These are phyloP conservation scores for Drosophila kanekoi DNA, from an alignment of 2,888 invertebrate species.

Conservation along the genomic window DNA sequence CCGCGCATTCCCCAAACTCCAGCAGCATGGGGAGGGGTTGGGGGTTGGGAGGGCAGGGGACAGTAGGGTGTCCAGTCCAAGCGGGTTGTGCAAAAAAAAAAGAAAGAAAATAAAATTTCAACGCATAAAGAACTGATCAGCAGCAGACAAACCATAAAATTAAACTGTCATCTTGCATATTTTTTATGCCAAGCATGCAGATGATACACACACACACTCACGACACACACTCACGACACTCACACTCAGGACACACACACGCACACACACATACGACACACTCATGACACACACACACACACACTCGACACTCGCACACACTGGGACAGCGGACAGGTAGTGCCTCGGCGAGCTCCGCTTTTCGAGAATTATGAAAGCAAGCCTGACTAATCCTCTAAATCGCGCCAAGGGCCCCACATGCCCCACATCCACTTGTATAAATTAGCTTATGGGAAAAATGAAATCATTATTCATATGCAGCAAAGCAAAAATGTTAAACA, in stretches of 20 bases:
- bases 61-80: conserved; percentile 17
- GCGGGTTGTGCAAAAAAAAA: conserved; percentile 21
- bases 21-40: neutral
- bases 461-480: conserved; percentile 82
- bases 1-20: conserved; percentile 51
- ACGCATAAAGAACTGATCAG: conserved; percentile 84
- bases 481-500: conserved; percentile 72
- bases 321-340: conserved; percentile 59
- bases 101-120: conserved; percentile 65
- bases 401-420: conserved; percentile 65
- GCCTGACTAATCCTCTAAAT: conserved; percentile 83
- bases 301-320: too few species aligned
- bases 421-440: conserved; percentile 77
- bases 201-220: conserved; percentile 49
- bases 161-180: conserved; percentile 85
- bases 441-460: conserved; percentile 83
- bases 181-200: conserved; percentile 77
- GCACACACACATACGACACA: conserved; percentile 18
- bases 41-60: neutral
- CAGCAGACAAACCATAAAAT: conserved; percentile 85
- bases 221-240: conserved; percentile 14
- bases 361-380: conserved; percentile 79
- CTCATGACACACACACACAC: neutral
- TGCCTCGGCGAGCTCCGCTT: conserved; percentile 41
- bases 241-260: neutral